phyloP scores from a whole-genome alignment of 2,888 invertebrate species.

The Orthonevra nobilis region DNA sequence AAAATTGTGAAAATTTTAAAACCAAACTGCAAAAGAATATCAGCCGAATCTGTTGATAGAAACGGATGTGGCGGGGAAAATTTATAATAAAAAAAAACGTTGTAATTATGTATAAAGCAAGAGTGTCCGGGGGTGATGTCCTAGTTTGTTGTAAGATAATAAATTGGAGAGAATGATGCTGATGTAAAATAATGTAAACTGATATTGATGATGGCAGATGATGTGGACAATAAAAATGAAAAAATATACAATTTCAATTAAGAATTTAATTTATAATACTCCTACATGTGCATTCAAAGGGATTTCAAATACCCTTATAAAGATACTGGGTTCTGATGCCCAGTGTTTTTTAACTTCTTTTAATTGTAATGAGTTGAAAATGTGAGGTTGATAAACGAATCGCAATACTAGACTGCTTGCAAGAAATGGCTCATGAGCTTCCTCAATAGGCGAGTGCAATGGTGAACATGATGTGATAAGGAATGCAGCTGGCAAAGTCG shows the following conservation, averaged over 20 bases:
- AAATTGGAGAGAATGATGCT: conserved; percentile 16
- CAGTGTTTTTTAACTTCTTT: too few species aligned
- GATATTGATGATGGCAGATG: conserved; percentile 31
- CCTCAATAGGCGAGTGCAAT: too few species aligned
- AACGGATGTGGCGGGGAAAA: neutral
- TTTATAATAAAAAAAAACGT: neutral
- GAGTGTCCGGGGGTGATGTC: conserved; percentile 26
- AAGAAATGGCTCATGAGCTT: too few species aligned
- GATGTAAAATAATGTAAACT: conserved; percentile 23
- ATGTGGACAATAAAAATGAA: conserved; percentile 50
- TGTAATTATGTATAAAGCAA: conserved; percentile 42
- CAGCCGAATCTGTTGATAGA: neutral
- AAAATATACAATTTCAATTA: conserved; percentile 31
- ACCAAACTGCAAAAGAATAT: conserved; percentile 40
- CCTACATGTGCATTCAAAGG: too few species aligned
- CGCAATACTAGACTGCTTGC: too few species aligned
- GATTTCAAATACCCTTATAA: too few species aligned
- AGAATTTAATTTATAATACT: neutral
- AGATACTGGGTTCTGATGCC: too few species aligned
- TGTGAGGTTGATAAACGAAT: too few species aligned
- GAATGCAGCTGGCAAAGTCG: too few species aligned
- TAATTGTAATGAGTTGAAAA: too few species aligned
- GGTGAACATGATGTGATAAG: too few species aligned
- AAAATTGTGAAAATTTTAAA: conserved; percentile 28
- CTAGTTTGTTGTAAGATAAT: conserved; percentile 5